Evolutionary conservation across 1,140 invertebrate genomes (phyloP).

Genomic region (Harpegnathos saltator): DNA sequence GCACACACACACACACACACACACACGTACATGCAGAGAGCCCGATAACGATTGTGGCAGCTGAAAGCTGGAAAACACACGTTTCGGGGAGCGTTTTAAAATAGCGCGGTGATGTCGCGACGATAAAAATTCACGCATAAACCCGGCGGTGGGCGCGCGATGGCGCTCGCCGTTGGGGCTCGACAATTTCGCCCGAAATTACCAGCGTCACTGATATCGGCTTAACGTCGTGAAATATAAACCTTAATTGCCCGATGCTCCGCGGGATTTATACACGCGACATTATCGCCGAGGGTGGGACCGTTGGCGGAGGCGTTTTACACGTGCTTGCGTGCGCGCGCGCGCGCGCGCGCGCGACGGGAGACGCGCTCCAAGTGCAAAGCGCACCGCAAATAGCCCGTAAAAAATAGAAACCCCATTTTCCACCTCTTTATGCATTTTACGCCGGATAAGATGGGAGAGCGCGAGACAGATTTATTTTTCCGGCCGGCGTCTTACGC

Average conservation of each 20-base stretch:
- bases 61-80: background rate
- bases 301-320: background rate
- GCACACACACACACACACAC: too few relatives aligned
- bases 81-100: slow-evolving; percentile 3
- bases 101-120: background rate
- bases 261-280: slow-evolving; percentile 57
- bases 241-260: slow-evolving; percentile 58
- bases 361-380: too few relatives aligned
- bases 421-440: slow-evolving; percentile 1
- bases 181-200: slow-evolving; percentile 29
- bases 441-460: slow-evolving; percentile 1
- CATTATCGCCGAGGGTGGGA: slow-evolving; percentile 31
- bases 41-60: slow-evolving; percentile 9
- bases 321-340: background rate
- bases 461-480: slow-evolving; percentile 1
- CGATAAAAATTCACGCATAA: slow-evolving; percentile 32
- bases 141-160: slow-evolving; percentile 30
- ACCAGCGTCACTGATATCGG: slow-evolving; percentile 36
- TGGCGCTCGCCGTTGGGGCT: background rate
- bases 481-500: slow-evolving; percentile 5
- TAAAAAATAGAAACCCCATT: slow-evolving; percentile 12
- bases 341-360: too few relatives aligned
- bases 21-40: background rate
- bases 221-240: slow-evolving; percentile 57
- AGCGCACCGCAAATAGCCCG: background rate